Base-by-base conservation (phyloP, 2,888 invertebrate species). In the Protophormia terraenovae region DNA sequence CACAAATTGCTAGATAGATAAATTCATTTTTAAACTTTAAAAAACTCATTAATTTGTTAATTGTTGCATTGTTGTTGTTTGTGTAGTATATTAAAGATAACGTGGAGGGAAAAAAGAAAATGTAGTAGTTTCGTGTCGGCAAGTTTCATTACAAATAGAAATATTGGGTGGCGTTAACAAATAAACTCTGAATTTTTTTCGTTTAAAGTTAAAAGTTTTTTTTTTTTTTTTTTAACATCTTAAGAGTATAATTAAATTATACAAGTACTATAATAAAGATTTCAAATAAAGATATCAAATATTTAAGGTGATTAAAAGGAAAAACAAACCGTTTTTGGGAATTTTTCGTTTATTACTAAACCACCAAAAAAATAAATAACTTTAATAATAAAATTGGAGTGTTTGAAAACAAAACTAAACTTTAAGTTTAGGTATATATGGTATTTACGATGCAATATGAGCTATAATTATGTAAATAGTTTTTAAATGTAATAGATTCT, bases 41-140 rank as follows among this genome's bases (percentile, higher is more conserved):
- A 76, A 71, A 71, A 71, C 45, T 71, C 69, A 82, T 82, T 76
- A 82, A 76, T 69, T 71, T 29, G 45, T 82, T 82, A 82, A 76
- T 82, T 69, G 76, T 82, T 76, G 41, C 76, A 55, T 76, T 76
- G 82, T 47, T 69, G 32, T 55, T 79, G 19, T 41, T 60, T n/a
- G 12, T n/a, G 27, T 27, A 35, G 47, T n/a, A n/a, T n/a, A n/a
- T n/a, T n/a, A n/a, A 22, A 55, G 53, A 82, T 76, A 82, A 75
- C n/a, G 32, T 12, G 8, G 10, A 12, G 24, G n/a, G 19, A 29
- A 32, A 53, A 55, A n/a, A n/a, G n/a, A n/a, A n/a, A 60, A 75
- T 62, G 45, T 32, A 69, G 45, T 76, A 60, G 76, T 82, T 71
- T 53, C 35, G 32, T 71, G 76, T 60, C 82, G 76, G 69, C 62